Conservation (phyloP, 1,140 invertebrate genomes). For the Neodiprion virginianus region DNA sequence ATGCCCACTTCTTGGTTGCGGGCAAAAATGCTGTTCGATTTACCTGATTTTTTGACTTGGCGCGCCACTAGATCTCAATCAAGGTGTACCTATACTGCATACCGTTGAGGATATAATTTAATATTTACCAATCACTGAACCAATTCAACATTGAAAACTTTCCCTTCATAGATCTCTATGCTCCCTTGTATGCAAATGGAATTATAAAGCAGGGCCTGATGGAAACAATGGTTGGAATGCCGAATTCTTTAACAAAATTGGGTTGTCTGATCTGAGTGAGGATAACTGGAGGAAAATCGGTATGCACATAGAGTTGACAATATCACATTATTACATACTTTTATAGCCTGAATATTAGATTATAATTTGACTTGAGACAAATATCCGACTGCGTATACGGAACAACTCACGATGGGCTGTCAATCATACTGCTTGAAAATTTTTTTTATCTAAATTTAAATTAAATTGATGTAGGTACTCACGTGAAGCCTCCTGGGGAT, state of each 20-base stretch:
- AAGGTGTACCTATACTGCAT: constrained; percentile 59
- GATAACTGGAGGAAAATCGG: constrained; percentile 82
- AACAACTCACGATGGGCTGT: background rate
- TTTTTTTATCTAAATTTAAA: constrained; percentile 17
- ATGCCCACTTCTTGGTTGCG: constrained; percentile 72
- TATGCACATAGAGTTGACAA: constrained; percentile 36
- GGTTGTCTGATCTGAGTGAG: constrained; percentile 75
- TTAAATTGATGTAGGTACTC: constrained; percentile 56
- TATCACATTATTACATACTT: background rate
- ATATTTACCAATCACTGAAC: constrained; percentile 2
- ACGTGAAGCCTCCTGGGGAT: constrained; percentile 75
- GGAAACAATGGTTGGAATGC: constrained; percentile 73
- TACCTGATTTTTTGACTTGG: constrained; percentile 95
- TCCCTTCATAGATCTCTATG: constrained; percentile 79
- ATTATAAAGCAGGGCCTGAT: constrained; percentile 73
- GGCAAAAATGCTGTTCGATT: constrained; percentile 83
- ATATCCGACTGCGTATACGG: too few species aligned
- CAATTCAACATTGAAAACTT: constrained; percentile 20
- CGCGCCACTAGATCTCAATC: constrained; percentile 80
- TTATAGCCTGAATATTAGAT: too few species aligned
- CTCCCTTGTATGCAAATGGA: constrained; percentile 95
- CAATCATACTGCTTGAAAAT: constrained; percentile 13
- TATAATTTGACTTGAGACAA: too few species aligned
- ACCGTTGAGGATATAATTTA: constrained; percentile 15
- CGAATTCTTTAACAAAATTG: constrained; percentile 77